phyloP scores from a whole-genome alignment of 2,888 invertebrate species.

The Carcina quercana region DNA sequence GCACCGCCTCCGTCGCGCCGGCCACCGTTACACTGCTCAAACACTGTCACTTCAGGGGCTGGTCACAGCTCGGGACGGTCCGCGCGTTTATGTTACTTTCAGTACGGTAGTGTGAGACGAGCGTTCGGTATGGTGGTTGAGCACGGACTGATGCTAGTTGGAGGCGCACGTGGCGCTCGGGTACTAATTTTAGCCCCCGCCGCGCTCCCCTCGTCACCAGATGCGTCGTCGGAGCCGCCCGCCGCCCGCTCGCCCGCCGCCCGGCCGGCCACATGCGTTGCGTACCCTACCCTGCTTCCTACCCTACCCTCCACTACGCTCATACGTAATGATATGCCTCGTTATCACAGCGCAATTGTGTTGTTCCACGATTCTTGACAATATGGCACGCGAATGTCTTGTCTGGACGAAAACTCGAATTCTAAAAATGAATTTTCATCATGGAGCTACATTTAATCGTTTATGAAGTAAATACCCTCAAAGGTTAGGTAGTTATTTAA shows the following conservation, averaged over 20 bases:
- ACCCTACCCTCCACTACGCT: conserved; percentile 38
- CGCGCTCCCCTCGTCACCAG: conserved; percentile 69
- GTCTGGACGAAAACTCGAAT: no score
- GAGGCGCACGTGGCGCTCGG: conserved; percentile 69
- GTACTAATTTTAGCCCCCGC: conserved; percentile 76
- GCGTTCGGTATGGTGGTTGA: conserved; percentile 49
- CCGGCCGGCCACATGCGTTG: conserved; percentile 62
- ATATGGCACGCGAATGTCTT: no score
- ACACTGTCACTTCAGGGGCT: conserved; percentile 59
- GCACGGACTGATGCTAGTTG: conserved; percentile 58
- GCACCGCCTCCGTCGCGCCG: conserved; percentile 70
- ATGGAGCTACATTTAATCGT: no score
- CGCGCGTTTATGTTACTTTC: conserved; percentile 41
- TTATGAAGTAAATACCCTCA: no score
- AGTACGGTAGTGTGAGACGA: conserved; percentile 40
- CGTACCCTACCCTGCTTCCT: conserved; percentile 58
- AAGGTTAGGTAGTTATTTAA: no score
- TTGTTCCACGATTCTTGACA: conserved; percentile 16
- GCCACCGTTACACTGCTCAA: conserved; percentile 50
- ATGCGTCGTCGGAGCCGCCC: conserved; percentile 54
- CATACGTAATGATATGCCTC: conserved; percentile 61
- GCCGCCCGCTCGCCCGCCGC: conserved; percentile 14
- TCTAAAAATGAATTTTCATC: no score
- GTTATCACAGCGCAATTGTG: conserved; percentile 50
- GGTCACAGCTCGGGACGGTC: conserved; percentile 36